Evolutionary conservation across 1,140 invertebrate genomes (phyloP).

Genomic region (Batillaria attramentaria): DNA sequence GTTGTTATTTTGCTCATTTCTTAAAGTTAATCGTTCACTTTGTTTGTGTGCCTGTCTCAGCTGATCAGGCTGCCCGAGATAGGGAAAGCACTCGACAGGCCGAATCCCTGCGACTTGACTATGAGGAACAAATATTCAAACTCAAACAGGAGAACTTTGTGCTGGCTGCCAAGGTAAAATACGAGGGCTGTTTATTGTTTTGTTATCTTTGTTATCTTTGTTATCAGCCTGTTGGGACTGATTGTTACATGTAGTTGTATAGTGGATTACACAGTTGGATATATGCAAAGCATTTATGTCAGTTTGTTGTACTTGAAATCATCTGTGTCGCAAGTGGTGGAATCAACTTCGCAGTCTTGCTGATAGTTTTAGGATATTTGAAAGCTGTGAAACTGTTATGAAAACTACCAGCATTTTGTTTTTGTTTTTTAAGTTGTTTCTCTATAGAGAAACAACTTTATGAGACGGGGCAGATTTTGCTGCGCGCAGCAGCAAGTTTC

Average conservation of each 20-base stretch:
- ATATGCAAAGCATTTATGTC: not conserved
- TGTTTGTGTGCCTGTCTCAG: no score
- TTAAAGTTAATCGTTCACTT: no score
- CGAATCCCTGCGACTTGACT: conserved; percentile 54
- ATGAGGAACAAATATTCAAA: conserved; percentile 64
- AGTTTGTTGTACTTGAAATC: not conserved
- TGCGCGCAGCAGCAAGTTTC: no score
- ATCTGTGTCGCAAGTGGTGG: not conserved
- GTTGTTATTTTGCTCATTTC: no score
- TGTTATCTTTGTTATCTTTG: not conserved
- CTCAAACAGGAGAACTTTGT: conserved; percentile 70
- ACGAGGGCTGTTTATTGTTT: not conserved
- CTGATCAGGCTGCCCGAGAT: conserved; percentile 49
- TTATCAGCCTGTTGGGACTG: not conserved
- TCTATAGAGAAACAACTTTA: no score
- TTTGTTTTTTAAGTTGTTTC: no score
- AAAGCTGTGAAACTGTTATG: no score
- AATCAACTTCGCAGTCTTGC: not conserved
- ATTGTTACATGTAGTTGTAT: not conserved
- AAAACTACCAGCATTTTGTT: no score
- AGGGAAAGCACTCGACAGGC: conserved; percentile 51
- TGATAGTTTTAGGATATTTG: no score
- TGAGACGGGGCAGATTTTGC: no score
- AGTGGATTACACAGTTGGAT: not conserved
- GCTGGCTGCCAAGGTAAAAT: conserved; percentile 64